Base-by-base conservation (phyloP, 2,888 invertebrate genomes). In the Pammene aurita region DNA sequence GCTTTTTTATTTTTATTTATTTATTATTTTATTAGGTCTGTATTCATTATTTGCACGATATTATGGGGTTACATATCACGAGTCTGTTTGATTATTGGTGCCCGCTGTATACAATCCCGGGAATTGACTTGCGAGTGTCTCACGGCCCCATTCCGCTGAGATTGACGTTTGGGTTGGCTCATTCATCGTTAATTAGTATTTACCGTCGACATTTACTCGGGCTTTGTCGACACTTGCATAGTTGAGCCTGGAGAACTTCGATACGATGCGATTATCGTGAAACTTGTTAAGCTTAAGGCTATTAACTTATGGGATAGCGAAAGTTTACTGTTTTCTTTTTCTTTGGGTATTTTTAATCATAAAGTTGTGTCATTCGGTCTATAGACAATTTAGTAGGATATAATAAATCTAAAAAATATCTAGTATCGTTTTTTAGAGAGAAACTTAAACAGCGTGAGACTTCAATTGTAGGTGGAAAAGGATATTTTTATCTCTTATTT, bases 101-200 rank as follows among this genome's bases (percentile, higher is more conserved):
- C 26, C n/a, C 13, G n/a, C 34, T 13, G 34, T 34, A 44, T 61
- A 57, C 50, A 54, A 61, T 55, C 60, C 35, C 35, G n/a, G 44
- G 58, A 61, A 71, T 67, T 71, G 71, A 65, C 57, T 68, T 50
- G 60, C 35, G 52, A 64, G 64, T 57, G 68, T 50, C 55, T 42
- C 56, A 14, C 46, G 66, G 52, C 66, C 67, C 55, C 63, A 54
- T 64, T 50, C 52, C 60, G 41, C 48, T 38, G 52, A 54, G 70
- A 70, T 72, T 67, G 67, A 72, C 70, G 65, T 67, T 64, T 41
- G 67, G 69, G 57, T 61, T 56, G 54, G 46, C 67, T 66, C 61
- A 67, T 67, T 72, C 67, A 65, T 63, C 68, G 48, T 68, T 72
- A 69, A 71, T 72, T 69, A 71, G 60, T 64, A 64, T 71, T 69